Conservation (phyloP, 1,140 invertebrate species). For the Macrostomum lignano region DNA sequence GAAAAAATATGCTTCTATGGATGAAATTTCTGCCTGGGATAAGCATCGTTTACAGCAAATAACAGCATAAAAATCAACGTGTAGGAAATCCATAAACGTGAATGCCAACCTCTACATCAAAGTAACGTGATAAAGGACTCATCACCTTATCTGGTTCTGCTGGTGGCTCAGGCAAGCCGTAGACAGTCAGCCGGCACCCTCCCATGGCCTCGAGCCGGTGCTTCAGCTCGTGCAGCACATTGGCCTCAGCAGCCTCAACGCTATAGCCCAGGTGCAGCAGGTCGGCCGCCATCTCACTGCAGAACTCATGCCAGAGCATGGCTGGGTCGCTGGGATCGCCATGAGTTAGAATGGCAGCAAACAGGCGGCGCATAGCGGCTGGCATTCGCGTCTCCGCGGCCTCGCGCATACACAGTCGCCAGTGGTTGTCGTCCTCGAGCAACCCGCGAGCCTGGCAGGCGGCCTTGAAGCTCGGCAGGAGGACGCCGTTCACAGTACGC, state of each 20-base stretch:
- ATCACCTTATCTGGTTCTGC: too few relatives aligned
- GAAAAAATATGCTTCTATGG: too few relatives aligned
- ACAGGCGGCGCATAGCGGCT: constrained; percentile 14
- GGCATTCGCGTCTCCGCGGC: constrained; percentile 12
- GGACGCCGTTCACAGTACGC: constrained; percentile 22
- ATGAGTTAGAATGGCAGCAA: constrained; percentile 4
- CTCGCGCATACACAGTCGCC: constrained; percentile 20
- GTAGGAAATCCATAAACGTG: too few relatives aligned
- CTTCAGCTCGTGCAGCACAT: constrained; percentile 1
- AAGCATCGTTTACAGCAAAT: too few relatives aligned
- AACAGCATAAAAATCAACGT: too few relatives aligned
- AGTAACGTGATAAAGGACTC: too few relatives aligned
- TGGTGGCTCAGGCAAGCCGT: too few relatives aligned
- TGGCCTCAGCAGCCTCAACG: not conserved
- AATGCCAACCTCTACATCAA: too few relatives aligned
- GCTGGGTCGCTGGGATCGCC: not conserved
- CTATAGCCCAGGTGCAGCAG: not conserved
- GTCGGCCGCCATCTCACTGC: not conserved
- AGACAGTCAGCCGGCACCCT: too few relatives aligned
- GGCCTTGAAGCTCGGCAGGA: constrained; percentile 23
- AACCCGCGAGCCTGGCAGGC: constrained; percentile 19
- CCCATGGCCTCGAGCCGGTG: too few relatives aligned
- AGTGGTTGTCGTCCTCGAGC: constrained; percentile 23
- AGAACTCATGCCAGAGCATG: constrained; percentile 3
- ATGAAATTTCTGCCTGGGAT: too few relatives aligned